phyloP scores from a whole-genome alignment of 2,797 vertebrate genomes.

The Lycodopsis pacificus region DNA sequence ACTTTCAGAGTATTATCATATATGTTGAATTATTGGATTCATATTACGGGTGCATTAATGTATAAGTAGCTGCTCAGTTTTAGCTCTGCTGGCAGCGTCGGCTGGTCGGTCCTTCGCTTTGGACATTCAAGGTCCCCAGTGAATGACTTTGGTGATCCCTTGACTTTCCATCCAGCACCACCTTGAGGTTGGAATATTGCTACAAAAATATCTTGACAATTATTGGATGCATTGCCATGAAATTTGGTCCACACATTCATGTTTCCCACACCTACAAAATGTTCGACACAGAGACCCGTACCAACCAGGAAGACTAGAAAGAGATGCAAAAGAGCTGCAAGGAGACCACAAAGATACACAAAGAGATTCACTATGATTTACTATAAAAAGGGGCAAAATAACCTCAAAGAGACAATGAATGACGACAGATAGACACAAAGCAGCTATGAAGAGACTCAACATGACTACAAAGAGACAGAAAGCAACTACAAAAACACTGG shows the following conservation, averaged over 20 bases:
- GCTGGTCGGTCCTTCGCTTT: too few relatives aligned
- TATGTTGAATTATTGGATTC: slow-evolving; percentile 5
- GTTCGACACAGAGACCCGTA: background rate
- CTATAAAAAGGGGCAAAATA: background rate
- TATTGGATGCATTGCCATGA: background rate
- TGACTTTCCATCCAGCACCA: background rate
- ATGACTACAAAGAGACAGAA: too few relatives aligned
- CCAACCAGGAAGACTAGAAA: background rate
- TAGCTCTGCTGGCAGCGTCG: background rate
- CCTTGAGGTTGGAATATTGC: too few relatives aligned
- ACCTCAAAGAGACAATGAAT: background rate
- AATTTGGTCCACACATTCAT: too few relatives aligned
- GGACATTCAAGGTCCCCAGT: background rate
- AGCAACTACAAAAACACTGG: too few relatives aligned
- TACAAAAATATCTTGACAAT: background rate
- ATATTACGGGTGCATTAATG: slow-evolving; percentile 7
- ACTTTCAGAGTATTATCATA: background rate
- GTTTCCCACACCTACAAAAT: too few relatives aligned
- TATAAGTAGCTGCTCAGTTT: slow-evolving; percentile 8
- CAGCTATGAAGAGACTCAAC: too few relatives aligned
- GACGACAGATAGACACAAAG: background rate
- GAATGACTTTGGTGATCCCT: background rate
- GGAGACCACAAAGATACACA: background rate
- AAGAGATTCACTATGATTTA: too few relatives aligned
- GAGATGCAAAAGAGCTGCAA: too few relatives aligned